Percentiles rank a stretch among this genome's conserved stretches.
phyloP scores from a whole-genome alignment of 2,797 vertebrate genomes.

The Momotus momota region DNA sequence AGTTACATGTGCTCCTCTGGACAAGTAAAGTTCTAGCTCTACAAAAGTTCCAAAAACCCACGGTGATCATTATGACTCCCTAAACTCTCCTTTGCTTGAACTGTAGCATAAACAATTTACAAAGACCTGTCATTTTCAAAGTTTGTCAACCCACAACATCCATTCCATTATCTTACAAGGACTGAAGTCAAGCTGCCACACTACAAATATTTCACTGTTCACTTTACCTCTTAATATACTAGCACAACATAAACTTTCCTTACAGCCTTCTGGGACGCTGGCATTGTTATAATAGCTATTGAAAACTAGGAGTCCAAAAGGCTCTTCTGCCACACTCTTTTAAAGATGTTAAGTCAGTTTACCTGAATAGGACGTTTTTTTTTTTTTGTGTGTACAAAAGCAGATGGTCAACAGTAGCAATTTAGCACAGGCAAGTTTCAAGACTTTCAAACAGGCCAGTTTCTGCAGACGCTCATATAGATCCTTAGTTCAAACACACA shows the following conservation, averaged over 20 bases:
- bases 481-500: neutral
- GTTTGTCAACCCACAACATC: neutral
- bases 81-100: neutral
- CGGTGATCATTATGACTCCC: neutral
- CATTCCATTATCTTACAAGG: neutral
- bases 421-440: neutral
- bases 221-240: neutral
- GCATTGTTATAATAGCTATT: neutral
- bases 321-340: neutral
- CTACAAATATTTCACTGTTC: neutral
- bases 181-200: neutral
- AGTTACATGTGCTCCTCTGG: neutral
- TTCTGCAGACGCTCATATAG: neutral
- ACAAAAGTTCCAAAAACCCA: neutral
- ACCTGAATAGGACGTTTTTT: neutral
- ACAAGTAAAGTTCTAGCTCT: neutral
- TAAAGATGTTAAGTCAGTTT: neutral
- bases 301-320: neutral
- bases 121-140: neutral
- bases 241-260: neutral
- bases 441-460: neutral
- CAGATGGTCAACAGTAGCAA: neutral
- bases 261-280: neutral
- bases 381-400: neutral
- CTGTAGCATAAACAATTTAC: neutral